Base-by-base conservation (phyloP, 2,888 invertebrate species). In the Melanostoma scalare region DNA sequence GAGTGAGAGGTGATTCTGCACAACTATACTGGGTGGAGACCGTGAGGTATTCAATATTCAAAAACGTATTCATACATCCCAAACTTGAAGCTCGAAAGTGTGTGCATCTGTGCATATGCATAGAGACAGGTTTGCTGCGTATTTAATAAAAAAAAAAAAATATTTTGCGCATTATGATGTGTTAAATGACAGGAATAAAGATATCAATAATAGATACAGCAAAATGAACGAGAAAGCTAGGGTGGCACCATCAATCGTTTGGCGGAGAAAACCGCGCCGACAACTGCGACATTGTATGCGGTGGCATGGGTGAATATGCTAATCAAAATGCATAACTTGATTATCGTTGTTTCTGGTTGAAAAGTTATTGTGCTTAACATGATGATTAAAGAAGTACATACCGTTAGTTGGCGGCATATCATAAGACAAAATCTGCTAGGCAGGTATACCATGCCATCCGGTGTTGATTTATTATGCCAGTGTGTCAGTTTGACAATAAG, bases 351-450 rank as follows among this genome's bases (percentile, higher is more conserved):
- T 63, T 9, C 33, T 20, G 3, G 63, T 55, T 56, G 48, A 50
- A 40, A 53, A 38, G 53, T 38, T 48, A 40, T 50, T 72, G 42
- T 60, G 67, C 60, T 67, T 55, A 65, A 63, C 76, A 60, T 6
- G 60, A 71, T 61, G 40, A 76, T 72, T 76, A 67, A 60, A 42
- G 72, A 56, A 72, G 35, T 67, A 50, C 60, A 35, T 67, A 36
- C 78, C 71, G 71, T 67, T 60, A 81, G 65, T 53, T 72, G 71
- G 71, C 72, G 80, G 58, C 58, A n/a, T 76, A 75, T 81, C 48
- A 33, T 9, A 53, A 58, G 71, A 71, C 61, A 46, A 46, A 60
- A 76, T 53, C 52, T 53, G 42, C 56, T 48, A 48, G 20, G 20
- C 20, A 20, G 20, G 20, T 20, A 20, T 20, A 20, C 20, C 20